Percentiles rank a stretch among this genome's conserved stretches.
phyloP scores from a whole-genome alignment of 2,888 invertebrate species.

The Drosophila lutescens region DNA sequence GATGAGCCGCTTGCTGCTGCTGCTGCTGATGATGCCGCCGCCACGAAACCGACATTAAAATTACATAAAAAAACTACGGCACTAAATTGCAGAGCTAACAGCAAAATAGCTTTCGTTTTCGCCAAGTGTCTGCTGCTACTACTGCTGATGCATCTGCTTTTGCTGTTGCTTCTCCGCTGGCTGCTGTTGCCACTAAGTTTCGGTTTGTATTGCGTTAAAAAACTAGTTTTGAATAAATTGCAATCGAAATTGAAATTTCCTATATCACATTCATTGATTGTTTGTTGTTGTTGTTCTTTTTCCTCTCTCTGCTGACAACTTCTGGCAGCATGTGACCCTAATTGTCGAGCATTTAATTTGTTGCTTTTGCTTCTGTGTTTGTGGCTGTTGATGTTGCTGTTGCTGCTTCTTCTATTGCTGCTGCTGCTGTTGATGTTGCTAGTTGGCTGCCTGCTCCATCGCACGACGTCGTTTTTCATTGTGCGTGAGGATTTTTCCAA shows the following conservation, averaged over 20 bases:
- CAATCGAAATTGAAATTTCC: slow-evolving; percentile 72
- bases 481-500: slow-evolving; percentile 68
- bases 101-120: slow-evolving; percentile 51
- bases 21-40: slow-evolving; percentile 14
- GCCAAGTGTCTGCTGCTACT: slow-evolving; percentile 35
- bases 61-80: slow-evolving; percentile 82
- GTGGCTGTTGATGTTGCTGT: slow-evolving; percentile 22
- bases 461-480: slow-evolving; percentile 84
- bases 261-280: slow-evolving; percentile 79
- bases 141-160: slow-evolving; percentile 8
- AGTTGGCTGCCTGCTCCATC: slow-evolving; percentile 79
- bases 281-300: slow-evolving; percentile 67
- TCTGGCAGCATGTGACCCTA: slow-evolving; percentile 62
- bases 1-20: slow-evolving; percentile 12
- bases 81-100: slow-evolving; percentile 79
- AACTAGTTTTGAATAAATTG: slow-evolving; percentile 73
- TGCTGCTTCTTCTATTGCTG: slow-evolving; percentile 29
- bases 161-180: slow-evolving; percentile 2
- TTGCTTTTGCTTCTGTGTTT: slow-evolving; percentile 36
- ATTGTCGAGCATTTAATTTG: slow-evolving; percentile 34
- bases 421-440: slow-evolving; percentile 47
- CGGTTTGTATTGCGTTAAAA: slow-evolving; percentile 67
- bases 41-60: slow-evolving; percentile 80
- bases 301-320: slow-evolving; percentile 44
- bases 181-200: slow-evolving; percentile 42